Base-by-base conservation (phyloP, 2,888 invertebrate species). In the Leptogaster cylindrica region DNA sequence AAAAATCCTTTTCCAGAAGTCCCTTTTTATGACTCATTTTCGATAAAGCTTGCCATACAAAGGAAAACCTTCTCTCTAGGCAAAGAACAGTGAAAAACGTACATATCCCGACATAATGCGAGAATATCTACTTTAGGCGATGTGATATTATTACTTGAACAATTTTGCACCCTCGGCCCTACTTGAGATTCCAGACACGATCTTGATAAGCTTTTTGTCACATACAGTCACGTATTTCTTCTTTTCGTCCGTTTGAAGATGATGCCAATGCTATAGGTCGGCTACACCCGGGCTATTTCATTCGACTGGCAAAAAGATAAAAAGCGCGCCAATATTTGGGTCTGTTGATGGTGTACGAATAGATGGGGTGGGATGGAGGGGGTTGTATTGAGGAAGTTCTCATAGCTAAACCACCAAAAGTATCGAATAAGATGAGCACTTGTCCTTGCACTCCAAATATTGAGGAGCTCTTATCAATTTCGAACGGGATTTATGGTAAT, bases 161-260 rank as follows among this genome's bases (percentile, higher is more conserved):
- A 61, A 61, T 61, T 61, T 61, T 61, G 61, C 61, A 61, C 61
- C 61, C 61, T 61, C 36, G 44, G 61, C 14, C 44, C 61, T 44
- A 16, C 23, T 61, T 61, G 41, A 44, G 27, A 61, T 61, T 61
- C 61, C 44, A 31, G 44, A 18, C 61, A 61, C 61, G 61, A 61
- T 61, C 44, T 61, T 61, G 61, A 61, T 61, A 61, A 61, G 61
- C 44, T 61, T 61, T 61, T 61, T 61, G 61, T 61, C 61, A 61
- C 61, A 61, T 61, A 61, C 61, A 61, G 61, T 61, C 61, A 61
- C 61, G 61, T 61, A 48, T 25, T 41, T 41, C 44, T 61, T 61
- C 61, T 27, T 61, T 61, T 61, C 61, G 61, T 61, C 61, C 44
- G 61, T 61, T 61, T 61, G 44, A 61, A 44, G 61, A 44, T 18